Evolutionary conservation across 2,797 vertebrate genomes (phyloP).

Genomic region (Tympanoctomys barrerae): DNA sequence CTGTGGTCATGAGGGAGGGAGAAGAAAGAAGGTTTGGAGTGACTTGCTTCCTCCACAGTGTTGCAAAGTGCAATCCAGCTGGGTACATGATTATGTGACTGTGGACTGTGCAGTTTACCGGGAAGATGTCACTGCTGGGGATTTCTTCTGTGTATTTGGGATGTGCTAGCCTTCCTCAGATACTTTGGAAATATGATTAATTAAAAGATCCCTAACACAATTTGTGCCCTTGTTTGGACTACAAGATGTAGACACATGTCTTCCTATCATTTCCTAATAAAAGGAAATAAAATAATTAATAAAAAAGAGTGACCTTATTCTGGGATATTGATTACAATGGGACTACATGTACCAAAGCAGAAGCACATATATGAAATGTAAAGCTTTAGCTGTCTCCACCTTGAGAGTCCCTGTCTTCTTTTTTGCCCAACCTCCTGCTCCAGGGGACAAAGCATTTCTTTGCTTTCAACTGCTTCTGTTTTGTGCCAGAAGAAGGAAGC

Average conservation of each 20-base stretch:
- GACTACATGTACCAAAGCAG: not conserved
- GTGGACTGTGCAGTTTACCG: not conserved
- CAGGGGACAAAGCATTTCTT: no score
- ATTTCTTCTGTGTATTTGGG: not conserved
- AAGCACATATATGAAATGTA: not conserved
- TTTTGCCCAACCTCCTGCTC: no score
- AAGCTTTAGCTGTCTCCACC: not conserved
- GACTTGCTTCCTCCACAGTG: fast-evolving
- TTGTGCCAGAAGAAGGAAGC: no score
- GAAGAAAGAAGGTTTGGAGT: not conserved
- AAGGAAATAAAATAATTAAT: not conserved
- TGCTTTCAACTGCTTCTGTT: no score
- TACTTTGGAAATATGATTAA: not conserved
- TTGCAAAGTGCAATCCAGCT: not conserved
- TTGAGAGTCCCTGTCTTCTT: no score
- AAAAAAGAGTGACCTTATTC: not conserved
- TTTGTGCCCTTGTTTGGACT: not conserved
- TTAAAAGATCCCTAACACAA: not conserved
- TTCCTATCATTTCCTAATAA: not conserved
- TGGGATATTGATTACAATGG: not conserved
- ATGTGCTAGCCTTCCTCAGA: not conserved
- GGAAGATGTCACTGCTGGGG: not conserved
- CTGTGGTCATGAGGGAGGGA: not conserved
- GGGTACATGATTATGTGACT: not conserved
- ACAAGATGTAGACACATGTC: not conserved